Base-by-base conservation (phyloP, 2,113 vertebrate genomes). In the Bombycilla garrulus region DNA sequence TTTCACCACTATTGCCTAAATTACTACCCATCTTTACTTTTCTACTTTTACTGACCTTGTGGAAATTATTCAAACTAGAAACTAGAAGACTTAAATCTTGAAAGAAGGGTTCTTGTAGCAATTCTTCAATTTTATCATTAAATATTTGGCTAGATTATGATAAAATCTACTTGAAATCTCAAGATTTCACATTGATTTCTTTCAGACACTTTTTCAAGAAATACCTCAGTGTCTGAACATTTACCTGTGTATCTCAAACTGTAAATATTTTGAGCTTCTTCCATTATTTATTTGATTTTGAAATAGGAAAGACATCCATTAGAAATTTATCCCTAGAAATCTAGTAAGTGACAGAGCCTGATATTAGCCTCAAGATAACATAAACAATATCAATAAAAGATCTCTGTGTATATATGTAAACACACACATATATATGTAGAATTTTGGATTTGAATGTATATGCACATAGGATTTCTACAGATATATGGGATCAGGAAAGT, bases 261-360 rank as follows among this genome's bases (percentile, higher is more conserved):
- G 18, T 22, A 45, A 86, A 72, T 21, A 33, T 87, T 44, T 71
- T 81, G 57, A 91, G 12, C 17, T 73, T 87, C 42, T 79, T 85
- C 61, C 36, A 42, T 53, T 79, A 91, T 73, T 88, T 95, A 66
- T 92, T 93, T 85, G 31, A 77, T 92, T 93, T 95, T 76, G 26
- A 79, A 91, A 51, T 10, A 90, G 45, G 65, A 88, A 90, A 85
- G 33, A 47, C 29, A 70, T 72, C 45, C 15, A 76, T 66, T 69
- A 76, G n/a, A 80, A 84, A 89, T 71, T 33, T 84, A 53, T 67
- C 44, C 36, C 21, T 51, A 77, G 69, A 93, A 92, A 67, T 74
- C 40, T 53, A 76, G 13, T 35, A 82, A 12, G 42, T 86, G 62
- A 45, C 38, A 90, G 24, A 85, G 28, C 3, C 31, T 90, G 71